Evolutionary conservation across 1,140 invertebrate genomes (phyloP).

Genomic region (Drosophila nannoptera): DNA sequence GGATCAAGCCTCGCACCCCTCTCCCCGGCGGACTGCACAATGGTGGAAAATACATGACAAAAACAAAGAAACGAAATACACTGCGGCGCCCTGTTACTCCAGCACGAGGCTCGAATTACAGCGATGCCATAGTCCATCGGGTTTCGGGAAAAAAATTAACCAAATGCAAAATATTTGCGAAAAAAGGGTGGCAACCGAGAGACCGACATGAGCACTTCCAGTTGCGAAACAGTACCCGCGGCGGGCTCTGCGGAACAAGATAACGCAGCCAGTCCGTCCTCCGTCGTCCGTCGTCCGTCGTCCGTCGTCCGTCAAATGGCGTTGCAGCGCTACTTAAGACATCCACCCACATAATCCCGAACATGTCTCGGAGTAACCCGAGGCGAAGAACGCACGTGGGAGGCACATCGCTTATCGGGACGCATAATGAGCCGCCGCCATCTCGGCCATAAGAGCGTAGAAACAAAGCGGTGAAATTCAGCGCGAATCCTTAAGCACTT

Average conservation of each 20-base stretch:
- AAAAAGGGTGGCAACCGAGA: constrained; percentile 65
- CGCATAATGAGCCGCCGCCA: constrained; percentile 74
- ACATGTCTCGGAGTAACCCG: constrained; percentile 49
- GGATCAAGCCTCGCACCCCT: constrained; percentile 58
- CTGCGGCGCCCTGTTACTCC: constrained; percentile 60
- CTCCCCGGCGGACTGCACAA: constrained; percentile 54
- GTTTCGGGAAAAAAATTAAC: constrained; percentile 39
- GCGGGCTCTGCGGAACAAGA: constrained; percentile 52
- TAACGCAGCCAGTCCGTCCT: constrained; percentile 36
- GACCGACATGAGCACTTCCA: constrained; percentile 56
- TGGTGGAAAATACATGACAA: constrained; percentile 69
- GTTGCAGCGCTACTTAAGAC: constrained; percentile 43
- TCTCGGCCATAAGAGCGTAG: constrained; percentile 65
- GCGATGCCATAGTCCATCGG: constrained; percentile 56
- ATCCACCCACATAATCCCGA: constrained; percentile 36
- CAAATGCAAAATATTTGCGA: constrained; percentile 61
- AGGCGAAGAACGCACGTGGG: constrained; percentile 72
- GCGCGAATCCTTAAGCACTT: constrained; percentile 63
- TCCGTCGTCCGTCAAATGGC: constrained; percentile 32
- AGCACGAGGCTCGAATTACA: constrained; percentile 69
- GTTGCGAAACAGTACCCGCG: constrained; percentile 54
- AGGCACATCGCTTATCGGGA: constrained; percentile 75
- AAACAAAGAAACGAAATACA: constrained; percentile 64
- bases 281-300: neutral
- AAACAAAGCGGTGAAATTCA: constrained; percentile 77